Conservation (phyloP, 2,888 invertebrate species). For the Cremastobaeus sp. region DNA sequence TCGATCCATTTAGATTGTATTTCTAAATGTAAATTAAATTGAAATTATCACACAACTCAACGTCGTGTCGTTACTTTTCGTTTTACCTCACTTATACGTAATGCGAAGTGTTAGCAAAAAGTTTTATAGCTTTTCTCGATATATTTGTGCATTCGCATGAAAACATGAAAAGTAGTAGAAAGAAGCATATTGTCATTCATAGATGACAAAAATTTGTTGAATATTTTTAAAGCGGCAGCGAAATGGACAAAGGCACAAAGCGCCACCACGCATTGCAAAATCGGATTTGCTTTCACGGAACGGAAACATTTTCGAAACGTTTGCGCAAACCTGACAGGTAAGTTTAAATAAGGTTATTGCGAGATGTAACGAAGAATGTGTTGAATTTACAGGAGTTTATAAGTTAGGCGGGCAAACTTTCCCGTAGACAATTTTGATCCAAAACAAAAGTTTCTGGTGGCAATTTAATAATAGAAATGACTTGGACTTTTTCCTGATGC, state of each 20-base stretch:
- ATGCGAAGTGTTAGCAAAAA: too few relatives aligned
- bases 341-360: conserved; percentile 31
- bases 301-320: conserved; percentile 24
- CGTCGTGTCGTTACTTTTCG: not conserved
- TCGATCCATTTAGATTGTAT: not conserved
- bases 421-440: not conserved
- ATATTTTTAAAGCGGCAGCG: conserved; percentile 24
- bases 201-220: conserved; percentile 38
- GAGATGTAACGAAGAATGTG: not conserved
- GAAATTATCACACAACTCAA: too few relatives aligned
- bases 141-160: conserved; percentile 31
- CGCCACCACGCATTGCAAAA: conserved; percentile 14
- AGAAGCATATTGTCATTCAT: conserved; percentile 34
- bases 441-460: too few relatives aligned
- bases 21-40: not conserved
- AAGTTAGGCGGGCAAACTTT: not conserved
- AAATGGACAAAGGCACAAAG: conserved; percentile 26
- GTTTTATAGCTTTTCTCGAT: too few relatives aligned
- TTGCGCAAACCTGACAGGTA: conserved; percentile 10
- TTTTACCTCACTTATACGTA: too few relatives aligned
- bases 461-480: too few relatives aligned
- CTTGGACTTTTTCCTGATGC: too few relatives aligned
- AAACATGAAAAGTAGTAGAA: conserved; percentile 34
- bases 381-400: conserved; percentile 1
- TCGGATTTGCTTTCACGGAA: conserved; percentile 15